Percentiles rank a stretch among this genome's conserved stretches.
Conservation (phyloP, 2,888 invertebrate genomes). For the Cerceris rybyensis region DNA sequence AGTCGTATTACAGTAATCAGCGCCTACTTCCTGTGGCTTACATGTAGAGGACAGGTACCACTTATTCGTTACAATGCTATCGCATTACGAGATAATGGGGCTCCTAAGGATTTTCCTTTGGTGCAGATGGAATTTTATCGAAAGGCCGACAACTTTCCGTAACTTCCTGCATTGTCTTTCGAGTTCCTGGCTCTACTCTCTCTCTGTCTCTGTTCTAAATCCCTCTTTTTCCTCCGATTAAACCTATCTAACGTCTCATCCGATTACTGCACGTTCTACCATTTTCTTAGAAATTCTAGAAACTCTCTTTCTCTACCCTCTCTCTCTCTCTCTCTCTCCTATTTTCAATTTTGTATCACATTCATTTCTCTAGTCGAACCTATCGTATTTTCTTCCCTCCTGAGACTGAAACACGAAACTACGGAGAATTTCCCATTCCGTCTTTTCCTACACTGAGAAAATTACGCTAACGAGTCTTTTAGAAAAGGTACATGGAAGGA, state of each 20-base stretch:
- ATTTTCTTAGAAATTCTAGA: too few relatives aligned
- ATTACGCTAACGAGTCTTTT: conserved; percentile 9
- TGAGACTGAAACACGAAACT: not conserved
- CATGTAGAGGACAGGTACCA: conserved; percentile 71
- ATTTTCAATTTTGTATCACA: not conserved
- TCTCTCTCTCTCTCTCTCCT: conserved; percentile 1
- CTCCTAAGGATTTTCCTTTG: conserved; percentile 65
- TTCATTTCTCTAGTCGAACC: conserved; percentile 1
- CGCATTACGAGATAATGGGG: conserved; percentile 76
- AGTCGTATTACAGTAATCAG: conserved; percentile 73
- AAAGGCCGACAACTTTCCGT: conserved; percentile 31
- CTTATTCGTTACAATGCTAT: conserved; percentile 76
- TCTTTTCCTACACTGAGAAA: not conserved
- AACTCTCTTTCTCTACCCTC: too few relatives aligned
- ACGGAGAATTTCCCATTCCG: conserved; percentile 5
- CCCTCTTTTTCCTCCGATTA: too few relatives aligned
- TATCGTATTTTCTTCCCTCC: not conserved
- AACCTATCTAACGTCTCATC: not conserved
- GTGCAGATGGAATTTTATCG: conserved; percentile 60
- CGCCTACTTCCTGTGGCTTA: conserved; percentile 69
- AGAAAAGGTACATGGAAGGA: not conserved
- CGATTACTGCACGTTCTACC: conserved; percentile 1
- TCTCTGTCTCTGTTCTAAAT: not conserved
- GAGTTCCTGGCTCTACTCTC: not conserved
- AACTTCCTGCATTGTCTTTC: conserved; percentile 23